A percentile compares a stretch with the other conserved stretches of the same genome.
Evolutionary conservation across 2,888 invertebrate genomes (phyloP).

Genomic region (Lithosia quadra): DNA sequence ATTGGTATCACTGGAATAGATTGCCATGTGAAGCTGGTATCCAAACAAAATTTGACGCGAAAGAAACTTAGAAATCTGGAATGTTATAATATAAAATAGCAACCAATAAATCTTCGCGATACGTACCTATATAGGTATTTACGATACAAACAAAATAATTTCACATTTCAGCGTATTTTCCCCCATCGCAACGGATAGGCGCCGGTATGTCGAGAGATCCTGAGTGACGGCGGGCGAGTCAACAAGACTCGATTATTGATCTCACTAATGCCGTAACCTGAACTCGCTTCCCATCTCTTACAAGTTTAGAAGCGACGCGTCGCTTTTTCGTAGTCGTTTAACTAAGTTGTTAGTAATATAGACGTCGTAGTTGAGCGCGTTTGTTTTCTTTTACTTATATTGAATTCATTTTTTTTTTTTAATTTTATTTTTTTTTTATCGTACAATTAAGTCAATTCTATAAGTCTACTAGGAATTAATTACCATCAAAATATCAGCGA

Average conservation of each 20-base stretch:
- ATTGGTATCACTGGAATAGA: too few species aligned
- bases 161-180: background rate
- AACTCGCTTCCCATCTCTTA: constrained; percentile 3
- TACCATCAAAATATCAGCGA: too few species aligned
- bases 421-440: too few species aligned
- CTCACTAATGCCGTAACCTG: constrained; percentile 22
- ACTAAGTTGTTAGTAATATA: background rate
- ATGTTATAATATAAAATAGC: background rate
- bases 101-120: background rate
- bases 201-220: constrained; percentile 23
- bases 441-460: too few species aligned
- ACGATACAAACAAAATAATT: constrained; percentile 8
- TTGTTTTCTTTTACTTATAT: background rate
- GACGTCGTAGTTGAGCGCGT: background rate
- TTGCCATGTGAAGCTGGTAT: too few species aligned
- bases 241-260: constrained; percentile 44
- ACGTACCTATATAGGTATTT: constrained; percentile 4
- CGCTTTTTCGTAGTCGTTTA: background rate
- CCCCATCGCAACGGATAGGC: constrained; percentile 10
- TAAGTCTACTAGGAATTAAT: too few species aligned
- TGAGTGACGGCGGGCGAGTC: constrained; percentile 24
- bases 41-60: too few species aligned
- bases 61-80: too few species aligned
- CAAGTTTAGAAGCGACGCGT: background rate
- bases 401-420: too few species aligned